Evolutionary conservation across 2,113 vertebrate genomes (phyloP).

Genomic region (Nipponia nippon): DNA sequence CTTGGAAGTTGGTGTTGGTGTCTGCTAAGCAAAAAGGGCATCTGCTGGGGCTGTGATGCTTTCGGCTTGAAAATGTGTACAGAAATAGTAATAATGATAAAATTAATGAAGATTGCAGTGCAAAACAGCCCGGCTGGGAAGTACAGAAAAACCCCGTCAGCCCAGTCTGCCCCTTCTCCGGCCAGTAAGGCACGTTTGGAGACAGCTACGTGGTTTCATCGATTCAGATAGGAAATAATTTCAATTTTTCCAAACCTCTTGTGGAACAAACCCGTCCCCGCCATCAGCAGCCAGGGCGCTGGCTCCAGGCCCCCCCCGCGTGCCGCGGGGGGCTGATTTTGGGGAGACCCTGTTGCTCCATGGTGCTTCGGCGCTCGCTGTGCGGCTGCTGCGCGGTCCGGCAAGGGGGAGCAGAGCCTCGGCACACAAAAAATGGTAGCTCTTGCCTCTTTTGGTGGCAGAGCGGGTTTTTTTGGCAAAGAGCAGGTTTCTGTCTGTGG

Average conservation of each 20-base stretch:
- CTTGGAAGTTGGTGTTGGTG: rapidly evolving
- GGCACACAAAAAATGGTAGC: rapidly evolving
- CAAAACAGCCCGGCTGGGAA: not conserved
- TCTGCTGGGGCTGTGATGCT: rapidly evolving
- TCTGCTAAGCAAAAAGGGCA: not conserved
- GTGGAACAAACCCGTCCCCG: rapidly evolving
- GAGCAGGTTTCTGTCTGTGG: not conserved
- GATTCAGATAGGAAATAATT: rapidly evolving
- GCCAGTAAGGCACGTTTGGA: rapidly evolving
- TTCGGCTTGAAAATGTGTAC: rapidly evolving
- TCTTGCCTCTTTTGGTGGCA: not conserved
- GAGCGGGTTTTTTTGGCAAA: rapidly evolving
- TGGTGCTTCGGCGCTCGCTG: not conserved
- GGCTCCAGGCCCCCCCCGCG: rapidly evolving
- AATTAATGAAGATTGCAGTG: too few relatives aligned
- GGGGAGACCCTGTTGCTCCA: not conserved
- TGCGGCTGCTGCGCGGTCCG: rapidly evolving
- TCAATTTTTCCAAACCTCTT: not conserved
- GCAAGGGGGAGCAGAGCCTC: not conserved
- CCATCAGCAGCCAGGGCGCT: rapidly evolving
- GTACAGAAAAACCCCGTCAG: rapidly evolving
- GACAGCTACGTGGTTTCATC: rapidly evolving
- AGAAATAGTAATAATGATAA: rapidly evolving
- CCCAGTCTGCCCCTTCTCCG: not conserved
- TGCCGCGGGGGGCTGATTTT: rapidly evolving